Evolutionary conservation across 2,113 vertebrate genomes (phyloP).

Genomic region (Marcusenius ussheri): DNA sequence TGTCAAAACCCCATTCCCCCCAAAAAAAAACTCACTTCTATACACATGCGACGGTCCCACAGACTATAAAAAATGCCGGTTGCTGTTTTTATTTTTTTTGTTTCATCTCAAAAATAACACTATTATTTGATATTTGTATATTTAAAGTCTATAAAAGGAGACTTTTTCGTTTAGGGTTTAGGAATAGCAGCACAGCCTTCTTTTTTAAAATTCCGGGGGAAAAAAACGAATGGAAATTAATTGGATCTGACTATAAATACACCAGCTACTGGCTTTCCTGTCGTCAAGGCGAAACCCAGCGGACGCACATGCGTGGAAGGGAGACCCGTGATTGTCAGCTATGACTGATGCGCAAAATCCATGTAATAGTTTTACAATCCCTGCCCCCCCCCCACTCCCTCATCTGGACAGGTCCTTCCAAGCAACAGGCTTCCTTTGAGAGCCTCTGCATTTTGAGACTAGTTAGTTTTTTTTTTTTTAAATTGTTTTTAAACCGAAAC

Average conservation of each 20-base stretch:
- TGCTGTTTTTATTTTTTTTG: neutral
- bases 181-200: neutral
- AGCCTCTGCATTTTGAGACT: neutral
- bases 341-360: neutral
- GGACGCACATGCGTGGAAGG: neutral
- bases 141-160: neutral
- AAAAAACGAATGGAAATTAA: neutral
- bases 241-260: neutral
- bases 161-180: neutral
- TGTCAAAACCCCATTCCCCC: neutral
- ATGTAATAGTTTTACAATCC: neutral
- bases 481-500: neutral
- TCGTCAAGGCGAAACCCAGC: neutral
- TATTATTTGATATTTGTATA: neutral
- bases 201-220: neutral
- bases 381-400: neutral
- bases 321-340: slow-evolving; percentile 1
- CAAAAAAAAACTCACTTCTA: neutral
- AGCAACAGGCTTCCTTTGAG: neutral
- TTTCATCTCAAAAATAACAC: neutral
- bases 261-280: neutral
- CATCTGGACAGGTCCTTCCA: neutral
- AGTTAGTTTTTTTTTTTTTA: neutral
- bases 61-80: neutral
- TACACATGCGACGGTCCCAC: neutral